Conservation (phyloP, 2,797 vertebrate genomes). For the Salmo trutta region DNA sequence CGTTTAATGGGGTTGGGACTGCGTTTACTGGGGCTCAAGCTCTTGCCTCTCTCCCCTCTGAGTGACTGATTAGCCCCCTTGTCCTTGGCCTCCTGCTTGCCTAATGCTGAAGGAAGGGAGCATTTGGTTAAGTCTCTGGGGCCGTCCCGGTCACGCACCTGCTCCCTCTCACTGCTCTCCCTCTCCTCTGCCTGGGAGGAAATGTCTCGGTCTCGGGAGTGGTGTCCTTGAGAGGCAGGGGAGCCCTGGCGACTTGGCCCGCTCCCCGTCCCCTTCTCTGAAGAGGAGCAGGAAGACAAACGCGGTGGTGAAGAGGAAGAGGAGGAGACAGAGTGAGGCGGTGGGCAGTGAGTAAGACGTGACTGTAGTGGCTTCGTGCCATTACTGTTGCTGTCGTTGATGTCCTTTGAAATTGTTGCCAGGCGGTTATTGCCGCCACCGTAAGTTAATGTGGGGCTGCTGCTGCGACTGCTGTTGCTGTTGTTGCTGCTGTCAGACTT, state of each 20-base stretch:
- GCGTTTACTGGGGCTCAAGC: slow-evolving; percentile 74
- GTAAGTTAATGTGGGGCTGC: slow-evolving; percentile 67
- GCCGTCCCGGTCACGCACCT: slow-evolving; percentile 61
- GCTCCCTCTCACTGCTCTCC: slow-evolving; percentile 64
- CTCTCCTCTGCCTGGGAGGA: slow-evolving; percentile 67
- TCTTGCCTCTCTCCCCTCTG: slow-evolving; percentile 69
- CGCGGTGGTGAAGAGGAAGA: slow-evolving; percentile 58
- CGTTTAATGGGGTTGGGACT: slow-evolving; percentile 69
- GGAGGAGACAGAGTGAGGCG: slow-evolving; percentile 57
- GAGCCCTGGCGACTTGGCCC: slow-evolving; percentile 63
- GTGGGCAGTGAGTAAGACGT: slow-evolving; percentile 61
- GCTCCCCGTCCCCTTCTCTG: slow-evolving; percentile 70
- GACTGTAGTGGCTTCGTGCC: slow-evolving; percentile 59
- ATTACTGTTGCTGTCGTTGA: slow-evolving; percentile 53
- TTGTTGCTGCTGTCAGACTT: slow-evolving; percentile 63
- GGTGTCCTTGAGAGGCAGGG: slow-evolving; percentile 66
- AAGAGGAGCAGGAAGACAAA: slow-evolving; percentile 34
- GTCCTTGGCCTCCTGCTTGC: slow-evolving; percentile 73
- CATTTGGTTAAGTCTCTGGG: slow-evolving; percentile 74
- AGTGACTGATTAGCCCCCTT: slow-evolving; percentile 61
- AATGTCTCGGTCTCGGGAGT: slow-evolving; percentile 58
- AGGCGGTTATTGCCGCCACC: slow-evolving; percentile 57
- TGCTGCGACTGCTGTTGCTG: slow-evolving; percentile 67
- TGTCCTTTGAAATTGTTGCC: slow-evolving; percentile 61
- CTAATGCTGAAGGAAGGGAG: slow-evolving; percentile 51